These are phyloP conservation scores for Pholis gunnellus DNA, from an alignment of 2,113 vertebrate genomes.

Conservation along the genomic window DNA sequence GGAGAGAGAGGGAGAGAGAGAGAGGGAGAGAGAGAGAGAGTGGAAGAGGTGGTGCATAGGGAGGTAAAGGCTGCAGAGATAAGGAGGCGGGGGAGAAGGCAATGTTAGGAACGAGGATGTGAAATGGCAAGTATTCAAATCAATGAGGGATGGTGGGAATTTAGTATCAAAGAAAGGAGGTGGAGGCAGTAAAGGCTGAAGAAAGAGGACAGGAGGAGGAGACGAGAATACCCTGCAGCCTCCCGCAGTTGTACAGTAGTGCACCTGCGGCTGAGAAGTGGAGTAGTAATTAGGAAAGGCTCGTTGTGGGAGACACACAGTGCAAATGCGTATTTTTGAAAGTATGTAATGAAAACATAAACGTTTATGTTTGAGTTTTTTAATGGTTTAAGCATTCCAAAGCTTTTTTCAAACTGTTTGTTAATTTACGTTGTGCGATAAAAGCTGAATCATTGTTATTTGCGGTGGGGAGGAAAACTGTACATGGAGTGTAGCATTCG, in stretches of 20 bases:
- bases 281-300: constrained; percentile 58
- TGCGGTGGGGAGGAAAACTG: background rate
- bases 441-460: constrained; percentile 24
- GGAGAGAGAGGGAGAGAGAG: constrained; percentile 46
- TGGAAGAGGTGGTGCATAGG: constrained; percentile 45
- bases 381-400: constrained; percentile 27
- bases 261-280: constrained; percentile 62
- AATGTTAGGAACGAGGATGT: constrained; percentile 54
- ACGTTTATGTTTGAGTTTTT: constrained; percentile 51
- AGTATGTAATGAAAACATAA: constrained; percentile 41
- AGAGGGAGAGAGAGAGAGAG: constrained; percentile 49
- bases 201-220: constrained; percentile 46
- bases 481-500: constrained; percentile 3
- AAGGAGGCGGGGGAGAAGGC: constrained; percentile 43
- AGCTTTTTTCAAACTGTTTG: constrained; percentile 27
- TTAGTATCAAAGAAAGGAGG: constrained; percentile 49
- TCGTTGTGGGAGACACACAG: constrained; percentile 49
- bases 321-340: constrained; percentile 66
- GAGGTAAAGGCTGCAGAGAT: constrained; percentile 57
- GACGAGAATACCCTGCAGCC: constrained; percentile 55
- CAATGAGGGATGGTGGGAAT: constrained; percentile 58
- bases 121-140: constrained; percentile 69
- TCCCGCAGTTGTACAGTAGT: constrained; percentile 31
- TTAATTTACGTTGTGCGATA: constrained; percentile 28
- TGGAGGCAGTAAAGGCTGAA: constrained; percentile 43